A percentile compares a stretch with the other conserved stretches of the same genome.
Conservation (phyloP, 2,797 vertebrate genomes). For the Peromyscus nudipes region DNA sequence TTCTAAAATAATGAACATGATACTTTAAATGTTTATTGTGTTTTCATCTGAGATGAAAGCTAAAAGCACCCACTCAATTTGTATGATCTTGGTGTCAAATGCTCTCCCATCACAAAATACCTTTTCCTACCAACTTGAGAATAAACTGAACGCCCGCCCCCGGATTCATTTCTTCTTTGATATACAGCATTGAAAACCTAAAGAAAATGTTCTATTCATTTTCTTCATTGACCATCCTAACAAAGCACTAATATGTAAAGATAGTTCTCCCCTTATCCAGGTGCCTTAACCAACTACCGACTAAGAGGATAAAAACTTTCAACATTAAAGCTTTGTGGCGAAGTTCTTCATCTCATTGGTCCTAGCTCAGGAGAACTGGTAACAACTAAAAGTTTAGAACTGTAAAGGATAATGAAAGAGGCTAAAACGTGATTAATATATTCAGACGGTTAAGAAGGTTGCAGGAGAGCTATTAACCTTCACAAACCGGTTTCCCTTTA, state of each 20-base stretch:
- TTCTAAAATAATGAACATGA: conserved; percentile 27
- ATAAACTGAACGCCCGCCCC: not conserved
- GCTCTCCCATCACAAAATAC: conserved; percentile 2
- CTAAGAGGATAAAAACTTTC: not conserved
- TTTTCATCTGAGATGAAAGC: conserved; percentile 39
- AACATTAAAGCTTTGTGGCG: not conserved
- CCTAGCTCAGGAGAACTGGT: not conserved
- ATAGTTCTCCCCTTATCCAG: not conserved
- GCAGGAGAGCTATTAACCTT: not conserved
- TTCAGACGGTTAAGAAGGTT: not conserved
- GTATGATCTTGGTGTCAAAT: not conserved
- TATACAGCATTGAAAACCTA: conserved; percentile 5
- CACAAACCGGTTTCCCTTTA: not conserved
- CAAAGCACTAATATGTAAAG: not conserved
- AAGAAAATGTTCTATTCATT: conserved; percentile 8
- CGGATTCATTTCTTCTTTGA: conserved; percentile 33
- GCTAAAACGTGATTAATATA: not conserved
- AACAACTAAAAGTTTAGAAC: not conserved
- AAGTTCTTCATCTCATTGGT: not conserved
- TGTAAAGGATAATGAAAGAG: conserved; percentile 1
- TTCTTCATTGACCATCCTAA: not conserved
- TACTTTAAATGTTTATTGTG: not conserved
- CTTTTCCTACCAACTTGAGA: conserved; percentile 21
- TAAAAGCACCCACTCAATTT: not conserved
- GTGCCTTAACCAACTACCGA: not conserved